Evolutionary conservation across 1,140 invertebrate species (phyloP).

Genomic region (Maconellicoccus hirsutus): DNA sequence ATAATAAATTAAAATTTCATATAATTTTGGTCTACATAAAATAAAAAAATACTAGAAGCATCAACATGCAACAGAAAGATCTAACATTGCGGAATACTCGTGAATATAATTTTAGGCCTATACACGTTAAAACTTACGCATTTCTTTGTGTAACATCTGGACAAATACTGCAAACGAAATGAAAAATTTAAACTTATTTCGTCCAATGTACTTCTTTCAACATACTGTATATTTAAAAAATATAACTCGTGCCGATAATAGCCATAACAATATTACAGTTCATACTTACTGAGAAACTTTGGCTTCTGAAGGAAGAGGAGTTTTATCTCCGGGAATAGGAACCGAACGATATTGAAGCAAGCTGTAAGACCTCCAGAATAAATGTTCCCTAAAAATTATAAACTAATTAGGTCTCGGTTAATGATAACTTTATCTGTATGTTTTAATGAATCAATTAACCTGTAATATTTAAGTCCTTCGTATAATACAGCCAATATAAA

Average conservation of each 20-base stretch:
- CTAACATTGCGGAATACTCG: neutral
- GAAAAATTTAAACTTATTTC: neutral
- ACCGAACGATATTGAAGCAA: slow-evolving; percentile 54
- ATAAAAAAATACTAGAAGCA: no score
- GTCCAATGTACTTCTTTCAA: no score
- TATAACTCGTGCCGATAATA: no score
- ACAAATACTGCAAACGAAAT: slow-evolving; percentile 12
- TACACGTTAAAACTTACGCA: neutral
- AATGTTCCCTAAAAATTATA: slow-evolving; percentile 47
- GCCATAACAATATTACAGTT: no score
- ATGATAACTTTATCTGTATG: neutral
- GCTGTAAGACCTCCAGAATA: slow-evolving; percentile 72
- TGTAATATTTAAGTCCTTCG: slow-evolving; percentile 83
- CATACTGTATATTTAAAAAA: no score
- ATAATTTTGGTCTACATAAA: no score
- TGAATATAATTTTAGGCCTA: neutral
- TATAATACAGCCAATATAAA: slow-evolving; percentile 76
- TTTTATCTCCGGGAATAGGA: slow-evolving; percentile 54
- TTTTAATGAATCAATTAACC: slow-evolving; percentile 33
- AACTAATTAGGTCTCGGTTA: neutral
- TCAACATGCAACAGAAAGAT: neutral
- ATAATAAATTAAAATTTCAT: no score
- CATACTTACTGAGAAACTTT: slow-evolving; percentile 35
- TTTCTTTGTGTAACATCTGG: neutral
- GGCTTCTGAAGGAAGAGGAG: slow-evolving; percentile 45